These are phyloP conservation scores for Calidris pygmaea DNA, from an alignment of 2,113 vertebrate species.

Conservation along the genomic window DNA sequence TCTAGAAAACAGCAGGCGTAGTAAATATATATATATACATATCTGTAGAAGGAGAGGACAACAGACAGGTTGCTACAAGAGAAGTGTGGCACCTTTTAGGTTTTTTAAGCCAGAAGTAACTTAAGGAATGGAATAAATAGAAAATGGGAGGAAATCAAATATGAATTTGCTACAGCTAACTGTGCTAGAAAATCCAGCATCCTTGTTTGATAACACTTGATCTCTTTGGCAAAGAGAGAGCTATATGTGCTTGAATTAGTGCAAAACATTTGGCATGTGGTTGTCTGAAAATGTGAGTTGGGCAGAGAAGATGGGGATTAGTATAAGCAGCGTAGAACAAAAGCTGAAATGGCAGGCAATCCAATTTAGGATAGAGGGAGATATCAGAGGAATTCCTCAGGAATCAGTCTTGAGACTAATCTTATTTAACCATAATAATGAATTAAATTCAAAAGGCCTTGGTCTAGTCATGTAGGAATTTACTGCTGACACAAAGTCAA, in stretches of 20 bases:
- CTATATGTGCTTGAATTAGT: not conserved
- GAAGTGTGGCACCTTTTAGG: not conserved
- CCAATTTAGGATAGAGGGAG: not conserved
- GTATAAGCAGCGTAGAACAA: not conserved
- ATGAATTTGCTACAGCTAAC: not conserved
- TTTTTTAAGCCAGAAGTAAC: not conserved
- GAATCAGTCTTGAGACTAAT: not conserved
- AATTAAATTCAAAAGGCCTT: not conserved
- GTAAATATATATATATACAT: too few relatives aligned
- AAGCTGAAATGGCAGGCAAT: not conserved
- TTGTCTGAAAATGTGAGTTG: not conserved
- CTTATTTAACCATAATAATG: not conserved
- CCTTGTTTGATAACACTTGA: not conserved
- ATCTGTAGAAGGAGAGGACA: not conserved
- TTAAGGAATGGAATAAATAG: not conserved
- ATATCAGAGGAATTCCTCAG: not conserved
- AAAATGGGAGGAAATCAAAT: not conserved
- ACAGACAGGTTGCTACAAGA: not conserved
- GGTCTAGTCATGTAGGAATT: not conserved
- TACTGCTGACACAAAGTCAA: not conserved
- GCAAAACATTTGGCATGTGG: not conserved
- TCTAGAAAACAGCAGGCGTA: rapidly evolving
- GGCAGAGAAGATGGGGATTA: not conserved
- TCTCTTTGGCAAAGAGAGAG: not conserved
- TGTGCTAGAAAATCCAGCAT: not conserved